phyloP scores from a whole-genome alignment of 2,888 invertebrate genomes.

The Yponomeuta sedellus region DNA sequence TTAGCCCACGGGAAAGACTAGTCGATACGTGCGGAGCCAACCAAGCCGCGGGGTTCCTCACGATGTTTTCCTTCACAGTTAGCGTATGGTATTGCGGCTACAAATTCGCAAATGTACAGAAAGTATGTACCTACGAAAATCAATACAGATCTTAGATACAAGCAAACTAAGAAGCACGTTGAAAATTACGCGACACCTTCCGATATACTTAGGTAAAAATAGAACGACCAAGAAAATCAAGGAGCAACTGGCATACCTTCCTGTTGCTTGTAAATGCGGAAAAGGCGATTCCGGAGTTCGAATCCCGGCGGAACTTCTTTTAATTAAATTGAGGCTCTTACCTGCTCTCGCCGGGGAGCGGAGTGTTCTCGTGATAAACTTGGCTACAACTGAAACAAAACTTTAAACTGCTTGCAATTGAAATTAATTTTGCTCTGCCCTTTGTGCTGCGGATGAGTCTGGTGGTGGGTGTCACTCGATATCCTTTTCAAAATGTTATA shows the following conservation, averaged over 20 bases:
- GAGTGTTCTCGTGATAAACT: constrained; percentile 57
- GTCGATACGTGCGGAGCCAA: too few species aligned
- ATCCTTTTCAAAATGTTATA: too few species aligned
- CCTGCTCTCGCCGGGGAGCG: constrained; percentile 41
- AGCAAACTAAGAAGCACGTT: not conserved
- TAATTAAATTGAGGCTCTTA: constrained; percentile 53
- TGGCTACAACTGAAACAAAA: constrained; percentile 45
- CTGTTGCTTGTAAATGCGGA: constrained; percentile 2
- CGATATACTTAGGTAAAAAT: not conserved
- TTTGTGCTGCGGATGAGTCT: not conserved
- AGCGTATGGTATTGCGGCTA: too few species aligned
- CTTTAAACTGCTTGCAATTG: constrained; percentile 37
- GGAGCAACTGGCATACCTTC: constrained; percentile 20
- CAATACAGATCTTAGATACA: too few species aligned
- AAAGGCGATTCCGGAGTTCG: constrained; percentile 14
- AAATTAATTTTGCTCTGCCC: constrained; percentile 19
- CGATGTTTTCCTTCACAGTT: too few species aligned
- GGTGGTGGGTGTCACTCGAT: not conserved
- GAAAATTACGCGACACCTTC: not conserved
- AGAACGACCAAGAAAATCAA: not conserved
- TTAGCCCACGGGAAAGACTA: too few species aligned
- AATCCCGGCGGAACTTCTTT: constrained; percentile 44
- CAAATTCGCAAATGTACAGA: too few species aligned
- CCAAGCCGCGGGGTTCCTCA: too few species aligned
- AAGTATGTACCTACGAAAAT: too few species aligned